Percentiles rank a stretch among this genome's conserved stretches.
These are phyloP conservation scores for Cydia amplana DNA, from an alignment of 1,140 invertebrate species.

Conservation along the genomic window DNA sequence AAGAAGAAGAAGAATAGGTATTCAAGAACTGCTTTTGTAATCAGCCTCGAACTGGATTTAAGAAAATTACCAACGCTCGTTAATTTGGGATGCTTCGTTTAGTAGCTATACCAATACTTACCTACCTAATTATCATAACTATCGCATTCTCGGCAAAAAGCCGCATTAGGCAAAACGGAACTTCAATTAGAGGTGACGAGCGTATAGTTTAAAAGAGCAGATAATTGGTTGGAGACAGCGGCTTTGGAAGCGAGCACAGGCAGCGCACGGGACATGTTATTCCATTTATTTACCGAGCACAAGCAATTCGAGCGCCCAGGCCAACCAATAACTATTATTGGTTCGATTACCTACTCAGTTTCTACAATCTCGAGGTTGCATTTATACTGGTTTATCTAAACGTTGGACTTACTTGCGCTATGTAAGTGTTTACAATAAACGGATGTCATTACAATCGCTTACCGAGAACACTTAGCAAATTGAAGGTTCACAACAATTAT, in stretches of 20 bases:
- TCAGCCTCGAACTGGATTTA: no score
- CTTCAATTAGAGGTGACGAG: not conserved
- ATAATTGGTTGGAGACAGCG: conserved; percentile 12
- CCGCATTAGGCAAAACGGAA: not conserved
- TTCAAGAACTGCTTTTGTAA: no score
- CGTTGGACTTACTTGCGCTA: no score
- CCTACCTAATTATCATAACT: not conserved
- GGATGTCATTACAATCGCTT: no score
- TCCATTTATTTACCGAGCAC: not conserved
- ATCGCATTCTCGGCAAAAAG: not conserved
- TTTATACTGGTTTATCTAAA: no score
- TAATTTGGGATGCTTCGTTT: not conserved
- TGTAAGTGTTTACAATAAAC: no score
- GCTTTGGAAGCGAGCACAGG: not conserved
- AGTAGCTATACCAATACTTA: no score
- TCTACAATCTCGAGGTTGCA: no score
- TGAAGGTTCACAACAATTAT: no score
- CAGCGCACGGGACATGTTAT: not conserved
- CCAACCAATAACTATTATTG: not conserved
- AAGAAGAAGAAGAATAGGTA: no score
- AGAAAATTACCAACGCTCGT: not conserved
- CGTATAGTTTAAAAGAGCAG: conserved; percentile 20
- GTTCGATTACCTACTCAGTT: no score
- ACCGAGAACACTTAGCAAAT: no score
- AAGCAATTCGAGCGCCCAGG: not conserved